These are phyloP conservation scores for Stegastes partitus DNA, from an alignment of 2,113 vertebrate species.

Conservation along the genomic window DNA sequence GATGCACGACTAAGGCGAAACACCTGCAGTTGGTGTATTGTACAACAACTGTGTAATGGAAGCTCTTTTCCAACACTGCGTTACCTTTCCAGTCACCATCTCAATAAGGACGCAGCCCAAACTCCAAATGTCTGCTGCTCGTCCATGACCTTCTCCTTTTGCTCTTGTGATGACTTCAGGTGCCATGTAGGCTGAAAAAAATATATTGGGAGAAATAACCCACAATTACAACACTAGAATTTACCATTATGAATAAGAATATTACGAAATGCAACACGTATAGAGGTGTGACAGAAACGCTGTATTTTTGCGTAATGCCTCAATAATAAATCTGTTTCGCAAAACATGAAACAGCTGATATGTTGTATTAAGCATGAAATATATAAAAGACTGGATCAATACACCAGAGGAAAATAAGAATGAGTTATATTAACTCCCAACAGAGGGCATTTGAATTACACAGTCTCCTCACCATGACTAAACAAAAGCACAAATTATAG, in stretches of 20 bases:
- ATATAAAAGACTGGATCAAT: not conserved
- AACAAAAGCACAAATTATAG: too few species aligned
- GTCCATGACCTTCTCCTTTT: conserved; percentile 97
- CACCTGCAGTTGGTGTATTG: too few species aligned
- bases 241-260: not conserved
- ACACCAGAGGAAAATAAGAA: too few species aligned
- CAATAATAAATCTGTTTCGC: too few species aligned
- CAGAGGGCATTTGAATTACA: too few species aligned
- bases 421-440: too few species aligned
- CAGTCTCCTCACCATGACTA: too few species aligned
- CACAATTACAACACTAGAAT: not conserved
- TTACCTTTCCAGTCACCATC: conserved; percentile 99
- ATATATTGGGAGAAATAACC: not conserved
- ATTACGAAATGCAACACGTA: not conserved
- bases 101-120: conserved; percentile 97
- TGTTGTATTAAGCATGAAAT: not conserved
- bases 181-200: conserved; percentile 93
- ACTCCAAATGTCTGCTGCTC: conserved; percentile 98
- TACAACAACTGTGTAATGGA: too few species aligned
- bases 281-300: too few species aligned
- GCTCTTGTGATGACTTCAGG: conserved; percentile 99
- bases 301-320: too few species aligned
- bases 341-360: too few species aligned
- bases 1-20: too few species aligned
- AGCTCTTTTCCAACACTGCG: not conserved